Evolutionary conservation across 2,113 vertebrate species (phyloP).

Genomic region (Macroglossus sobrinus): DNA sequence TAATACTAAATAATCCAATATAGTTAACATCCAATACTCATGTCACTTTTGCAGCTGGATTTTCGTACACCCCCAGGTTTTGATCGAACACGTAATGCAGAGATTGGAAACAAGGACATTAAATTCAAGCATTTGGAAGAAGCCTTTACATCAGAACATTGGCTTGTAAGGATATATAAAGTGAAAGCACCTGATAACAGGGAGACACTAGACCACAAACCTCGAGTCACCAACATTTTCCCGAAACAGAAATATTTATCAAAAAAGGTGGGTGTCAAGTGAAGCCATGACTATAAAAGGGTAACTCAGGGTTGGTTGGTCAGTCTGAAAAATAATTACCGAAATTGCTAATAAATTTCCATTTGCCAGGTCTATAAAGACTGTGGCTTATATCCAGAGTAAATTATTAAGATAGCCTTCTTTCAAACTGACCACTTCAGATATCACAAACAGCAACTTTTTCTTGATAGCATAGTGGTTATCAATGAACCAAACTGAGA

Average conservation of each 20-base stretch:
- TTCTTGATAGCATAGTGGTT: constrained; percentile 56
- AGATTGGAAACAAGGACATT: constrained; percentile 99
- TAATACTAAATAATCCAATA: background rate
- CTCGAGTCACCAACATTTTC: constrained; percentile 89
- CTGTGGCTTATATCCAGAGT: constrained; percentile 65
- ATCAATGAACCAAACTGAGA: background rate
- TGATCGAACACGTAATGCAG: constrained; percentile 96
- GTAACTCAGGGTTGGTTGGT: constrained; percentile 14
- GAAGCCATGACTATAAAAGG: constrained; percentile 38
- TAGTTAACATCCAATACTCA: constrained; percentile 5
- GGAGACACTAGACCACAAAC: constrained; percentile 92
- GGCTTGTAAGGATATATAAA: constrained; percentile 99
- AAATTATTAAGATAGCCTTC: constrained; percentile 63
- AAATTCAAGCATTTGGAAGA: constrained; percentile 97
- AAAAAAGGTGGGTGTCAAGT: constrained; percentile 91
- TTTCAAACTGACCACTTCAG: constrained; percentile 59
- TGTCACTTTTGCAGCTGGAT: constrained; percentile 88
- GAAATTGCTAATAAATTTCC: constrained; percentile 65
- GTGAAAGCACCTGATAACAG: constrained; percentile 96
- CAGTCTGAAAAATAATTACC: constrained; percentile 57
- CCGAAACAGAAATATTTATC: constrained; percentile 97
- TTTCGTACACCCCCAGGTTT: constrained; percentile 97
- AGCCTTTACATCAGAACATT: constrained; percentile 98
- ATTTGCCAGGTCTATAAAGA: constrained; percentile 63
- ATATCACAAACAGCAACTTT: background rate